Base-by-base conservation (phyloP, 2,797 vertebrate genomes). In the Clarias pachynema region DNA sequence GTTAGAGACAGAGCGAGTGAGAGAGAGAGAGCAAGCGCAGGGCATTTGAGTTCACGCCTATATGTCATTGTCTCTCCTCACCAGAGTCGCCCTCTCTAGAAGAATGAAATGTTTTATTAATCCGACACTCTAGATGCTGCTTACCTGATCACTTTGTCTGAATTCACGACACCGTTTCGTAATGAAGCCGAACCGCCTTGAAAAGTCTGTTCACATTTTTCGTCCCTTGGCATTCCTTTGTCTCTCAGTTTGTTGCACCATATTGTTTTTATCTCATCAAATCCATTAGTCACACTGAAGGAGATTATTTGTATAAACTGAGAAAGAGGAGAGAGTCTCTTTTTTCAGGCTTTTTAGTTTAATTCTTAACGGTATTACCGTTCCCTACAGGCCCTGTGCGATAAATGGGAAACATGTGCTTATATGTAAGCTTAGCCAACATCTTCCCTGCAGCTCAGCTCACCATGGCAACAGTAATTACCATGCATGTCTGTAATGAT, bases 371-470 rank as follows among this genome's bases (percentile, higher is more conserved):
- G 73, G 85, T 89, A 87, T 90, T 86, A 82, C 87, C 83, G 81
- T 85, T 88, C 88, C 88, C 86, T 86, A 83, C 79, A 79, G 87
- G 83, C 88, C 85, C 78, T 86, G 69, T 85, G 86, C 84, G 44
- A 84, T 88, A 88, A 90, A 90, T 88, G 85, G 82, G 87, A 91
- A 91, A 87, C 89, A 90, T 90, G 85, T 90, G 89, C 89, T 89
- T 89, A 88, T 85, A 82, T 89, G 82, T 59, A 87, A 90, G 87
- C 74, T 79, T 80, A 88, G 87, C 86, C 89, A 90, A 86, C 88
- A 87, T 89, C 84, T 88, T 88, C 85, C 68, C 73, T 88, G 78
- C 78, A 87, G 84, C 83, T 86, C 66, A 26, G 74, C 81, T 90
- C 65, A 80, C 87, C 83, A 89, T 90, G 85, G 85, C 87, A 89